Percentiles rank a stretch among this genome's conserved stretches.
Conservation (phyloP, 2,888 invertebrate species). For the Palloptera scutellata region DNA sequence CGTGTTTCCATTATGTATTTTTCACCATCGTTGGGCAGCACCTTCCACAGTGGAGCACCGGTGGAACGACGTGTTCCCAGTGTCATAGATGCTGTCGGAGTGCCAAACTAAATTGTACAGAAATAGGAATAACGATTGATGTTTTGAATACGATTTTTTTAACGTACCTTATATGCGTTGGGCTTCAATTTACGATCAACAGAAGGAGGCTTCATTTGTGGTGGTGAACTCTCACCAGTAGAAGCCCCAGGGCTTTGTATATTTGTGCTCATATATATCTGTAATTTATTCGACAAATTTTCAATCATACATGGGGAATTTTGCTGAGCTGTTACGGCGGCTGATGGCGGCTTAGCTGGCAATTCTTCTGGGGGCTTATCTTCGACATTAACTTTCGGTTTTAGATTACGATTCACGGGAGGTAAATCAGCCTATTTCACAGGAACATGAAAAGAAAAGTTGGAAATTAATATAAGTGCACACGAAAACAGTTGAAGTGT, state of each 20-base stretch:
- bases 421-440: constrained; percentile 66
- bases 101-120: constrained; percentile 30
- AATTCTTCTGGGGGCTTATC: constrained; percentile 57
- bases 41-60: constrained; percentile 57
- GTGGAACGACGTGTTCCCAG: constrained; percentile 52
- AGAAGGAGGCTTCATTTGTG: constrained; percentile 65
- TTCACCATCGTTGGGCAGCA: constrained; percentile 52
- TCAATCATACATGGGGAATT: constrained; percentile 39
- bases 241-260: constrained; percentile 38
- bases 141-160: not conserved
- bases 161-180: constrained; percentile 64
- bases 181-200: constrained; percentile 73
- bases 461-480: not conserved
- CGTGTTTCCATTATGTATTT: constrained; percentile 54
- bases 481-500: not conserved
- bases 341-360: constrained; percentile 56
- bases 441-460: not conserved
- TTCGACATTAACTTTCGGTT: constrained; percentile 68
- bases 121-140: not conserved
- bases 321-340: constrained; percentile 25
- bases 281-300: constrained; percentile 46
- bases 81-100: constrained; percentile 46
- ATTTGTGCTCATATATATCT: constrained; percentile 35
- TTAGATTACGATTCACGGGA: constrained; percentile 81
- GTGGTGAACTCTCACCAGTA: constrained; percentile 10